Evolutionary conservation across 2,113 vertebrate genomes (phyloP), one percentile per base, ranked within the genome.

Genomic region (Lepisosteus osseus): DNA sequence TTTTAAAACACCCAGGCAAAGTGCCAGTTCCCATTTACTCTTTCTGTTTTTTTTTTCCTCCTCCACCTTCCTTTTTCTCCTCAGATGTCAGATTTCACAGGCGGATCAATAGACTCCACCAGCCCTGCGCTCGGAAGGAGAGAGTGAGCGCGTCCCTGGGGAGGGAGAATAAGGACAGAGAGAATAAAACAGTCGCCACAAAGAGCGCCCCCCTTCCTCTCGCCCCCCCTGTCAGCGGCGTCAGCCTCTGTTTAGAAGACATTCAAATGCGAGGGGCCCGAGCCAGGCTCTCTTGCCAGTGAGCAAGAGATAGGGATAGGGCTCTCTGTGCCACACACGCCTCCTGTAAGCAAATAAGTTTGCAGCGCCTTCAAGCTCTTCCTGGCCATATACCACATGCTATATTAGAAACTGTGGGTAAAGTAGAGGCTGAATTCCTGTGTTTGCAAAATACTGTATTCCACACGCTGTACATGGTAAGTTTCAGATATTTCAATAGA

Each of bases 71-170:
- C 71, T 76, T 76, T 75, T 83, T 68, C 62, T 61, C 65, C 64
- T 84, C 79, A 77, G 74, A 72, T 83, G 81, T 80, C 80, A 85
- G 85, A 82, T 86, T 83, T 87, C 81, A 82, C 61, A 72, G 78
- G 72, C 80, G 83, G 85, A 88, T 88, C 86, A 85, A 90, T 86
- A 87, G 74, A 83, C 79, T 84, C 75, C 77, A 88, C 81, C 78
- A 76, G 75, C 82, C 79, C 80, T 85, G 80, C 82, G 83, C 84
- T 79, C 80, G 75, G 80, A 66, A 69, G 72, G 72, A 74, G 66
- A 77, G 69, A 71, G 62, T 62, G 66, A 65, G 67, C 74, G 74
- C 62, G 74, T 82, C 81, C 81, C 79, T 68, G 54, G 80, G 72
- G 83, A 77, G 68, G 75, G 73, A 83, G 79, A 86, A 86, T 86